Evolutionary conservation across 1,140 invertebrate species (phyloP).

Genomic region (Aradophagus sp.): DNA sequence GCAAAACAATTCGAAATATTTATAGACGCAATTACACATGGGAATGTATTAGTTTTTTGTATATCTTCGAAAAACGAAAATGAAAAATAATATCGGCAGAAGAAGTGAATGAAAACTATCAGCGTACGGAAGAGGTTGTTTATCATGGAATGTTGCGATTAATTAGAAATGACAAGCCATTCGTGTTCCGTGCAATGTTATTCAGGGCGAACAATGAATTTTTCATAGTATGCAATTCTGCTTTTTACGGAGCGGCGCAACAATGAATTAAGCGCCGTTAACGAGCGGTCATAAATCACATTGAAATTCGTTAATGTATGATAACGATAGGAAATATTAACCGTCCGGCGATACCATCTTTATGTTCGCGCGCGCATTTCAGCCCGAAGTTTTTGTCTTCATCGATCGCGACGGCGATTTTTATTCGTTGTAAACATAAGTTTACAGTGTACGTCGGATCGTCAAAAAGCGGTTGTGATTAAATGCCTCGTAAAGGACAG

Average conservation of each 20-base stretch:
- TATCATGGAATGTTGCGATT: conserved; percentile 38
- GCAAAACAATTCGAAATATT: no score
- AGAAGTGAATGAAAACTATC: background rate
- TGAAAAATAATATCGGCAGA: no score
- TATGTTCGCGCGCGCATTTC: conserved; percentile 25
- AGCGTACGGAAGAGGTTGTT: conserved; percentile 52
- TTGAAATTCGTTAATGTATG: conserved; percentile 46
- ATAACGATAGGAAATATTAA: conserved; percentile 32
- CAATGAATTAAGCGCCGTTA: conserved; percentile 42
- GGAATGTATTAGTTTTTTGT: no score
- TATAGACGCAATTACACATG: no score
- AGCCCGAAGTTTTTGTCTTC: conserved; percentile 23
- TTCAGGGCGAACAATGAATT: conserved; percentile 48
- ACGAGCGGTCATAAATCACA: conserved; percentile 41
- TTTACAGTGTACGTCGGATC: conserved; percentile 16
- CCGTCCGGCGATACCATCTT: conserved; percentile 41
- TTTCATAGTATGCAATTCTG: conserved; percentile 46
- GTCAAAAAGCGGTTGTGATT: conserved; percentile 35
- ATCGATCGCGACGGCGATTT: conserved; percentile 35
- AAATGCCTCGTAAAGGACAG: conserved; percentile 28
- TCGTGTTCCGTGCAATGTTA: conserved; percentile 44
- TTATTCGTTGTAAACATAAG: conserved; percentile 48
- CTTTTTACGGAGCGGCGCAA: conserved; percentile 41
- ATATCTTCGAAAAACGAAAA: no score
- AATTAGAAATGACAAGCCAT: conserved; percentile 51